Conservation (phyloP, 2,888 invertebrate genomes). For the Drosophila kanekoi region DNA sequence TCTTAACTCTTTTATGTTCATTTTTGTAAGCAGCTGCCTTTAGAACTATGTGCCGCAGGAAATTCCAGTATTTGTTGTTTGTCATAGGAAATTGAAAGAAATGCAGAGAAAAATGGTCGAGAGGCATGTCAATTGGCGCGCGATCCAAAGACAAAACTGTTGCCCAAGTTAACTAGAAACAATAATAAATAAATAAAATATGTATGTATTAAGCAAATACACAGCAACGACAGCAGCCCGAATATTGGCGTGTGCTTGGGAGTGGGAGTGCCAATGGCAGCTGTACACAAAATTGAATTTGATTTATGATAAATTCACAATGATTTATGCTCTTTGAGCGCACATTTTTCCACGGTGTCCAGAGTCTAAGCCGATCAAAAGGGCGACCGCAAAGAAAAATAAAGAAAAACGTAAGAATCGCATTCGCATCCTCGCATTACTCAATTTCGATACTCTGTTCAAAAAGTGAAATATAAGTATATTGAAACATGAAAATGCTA, state of each 20-base stretch:
- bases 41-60: background rate
- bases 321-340: conserved; percentile 77
- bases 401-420: conserved; percentile 28
- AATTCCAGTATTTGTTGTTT: background rate
- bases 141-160: conserved; percentile 49
- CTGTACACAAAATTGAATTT: conserved; percentile 68
- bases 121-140: conserved; percentile 10
- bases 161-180: conserved; percentile 70
- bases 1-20: background rate
- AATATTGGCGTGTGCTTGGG: conserved; percentile 11
- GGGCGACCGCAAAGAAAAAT: conserved; percentile 56
- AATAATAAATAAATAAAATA: conserved; percentile 78
- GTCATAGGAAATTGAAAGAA: conserved; percentile 6
- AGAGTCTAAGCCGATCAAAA: conserved; percentile 60
- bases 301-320: conserved; percentile 79
- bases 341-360: conserved; percentile 59
- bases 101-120: conserved; percentile 7
- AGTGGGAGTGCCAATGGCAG: conserved; percentile 34
- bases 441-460: conserved; percentile 41
- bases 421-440: conserved; percentile 57
- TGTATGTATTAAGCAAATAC: conserved; percentile 52
- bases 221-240: conserved; percentile 6
- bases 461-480: too few species aligned
- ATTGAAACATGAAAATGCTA: too few species aligned
- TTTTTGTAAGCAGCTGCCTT: background rate